Percentiles rank a stretch among this genome's conserved stretches.
Evolutionary conservation across 2,797 vertebrate species (phyloP).

Genomic region (Sebastolobus altivelis): DNA sequence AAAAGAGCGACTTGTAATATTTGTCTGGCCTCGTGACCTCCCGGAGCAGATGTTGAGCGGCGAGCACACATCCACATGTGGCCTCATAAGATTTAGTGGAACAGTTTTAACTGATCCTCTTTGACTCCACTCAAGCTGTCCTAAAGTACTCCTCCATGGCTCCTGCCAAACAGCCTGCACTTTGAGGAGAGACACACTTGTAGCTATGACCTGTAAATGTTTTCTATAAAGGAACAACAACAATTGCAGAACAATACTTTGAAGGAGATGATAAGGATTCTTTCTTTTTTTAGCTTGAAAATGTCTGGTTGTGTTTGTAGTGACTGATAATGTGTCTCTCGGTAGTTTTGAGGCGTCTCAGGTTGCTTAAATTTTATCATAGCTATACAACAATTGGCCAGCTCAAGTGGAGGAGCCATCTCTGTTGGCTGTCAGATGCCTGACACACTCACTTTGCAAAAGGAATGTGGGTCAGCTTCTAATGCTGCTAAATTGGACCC

Average conservation of each 20-base stretch:
- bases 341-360: not conserved
- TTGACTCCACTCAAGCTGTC: conserved; percentile 47
- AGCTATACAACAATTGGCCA: conserved; percentile 42
- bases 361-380: conserved; percentile 20
- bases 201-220: conserved; percentile 7
- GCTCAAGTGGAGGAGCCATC: conserved; percentile 31
- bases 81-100: conserved; percentile 54
- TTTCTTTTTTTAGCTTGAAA: not conserved
- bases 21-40: conserved; percentile 39
- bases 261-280: not conserved
- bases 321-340: conserved; percentile 5
- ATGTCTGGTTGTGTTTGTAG: not conserved
- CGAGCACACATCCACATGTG: conserved; percentile 43
- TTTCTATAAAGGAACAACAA: not conserved
- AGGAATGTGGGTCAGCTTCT: conserved; percentile 72
- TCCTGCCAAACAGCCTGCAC: conserved; percentile 29
- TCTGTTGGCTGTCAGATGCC: conserved; percentile 44
- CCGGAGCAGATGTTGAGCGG: conserved; percentile 57
- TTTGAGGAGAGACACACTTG: conserved; percentile 28
- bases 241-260: not conserved
- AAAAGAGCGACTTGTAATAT: conserved; percentile 47
- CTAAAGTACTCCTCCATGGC: conserved; percentile 23
- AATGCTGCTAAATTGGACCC: conserved; percentile 63
- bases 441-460: conserved; percentile 47
- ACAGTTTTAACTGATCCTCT: conserved; percentile 67